Conservation (phyloP, 2,113 vertebrate genomes). For the Austrofundulus limnaeus region DNA sequence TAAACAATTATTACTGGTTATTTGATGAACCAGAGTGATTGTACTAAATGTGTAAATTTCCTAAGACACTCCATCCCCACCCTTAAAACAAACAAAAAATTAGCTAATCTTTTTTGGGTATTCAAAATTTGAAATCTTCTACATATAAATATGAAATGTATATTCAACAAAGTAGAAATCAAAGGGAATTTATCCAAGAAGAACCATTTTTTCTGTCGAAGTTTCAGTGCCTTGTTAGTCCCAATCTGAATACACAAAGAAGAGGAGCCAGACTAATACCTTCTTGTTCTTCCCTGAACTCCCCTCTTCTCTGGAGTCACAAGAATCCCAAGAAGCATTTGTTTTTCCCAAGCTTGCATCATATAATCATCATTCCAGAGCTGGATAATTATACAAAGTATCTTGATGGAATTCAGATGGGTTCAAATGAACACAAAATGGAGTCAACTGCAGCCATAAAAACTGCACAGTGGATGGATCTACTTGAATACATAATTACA, state of each 20-base stretch:
- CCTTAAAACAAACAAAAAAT: no score
- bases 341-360: not conserved
- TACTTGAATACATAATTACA: not conserved
- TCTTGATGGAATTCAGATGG: not conserved
- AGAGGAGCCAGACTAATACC: slow-evolving; percentile 7
- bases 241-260: not conserved
- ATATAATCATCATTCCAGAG: not conserved
- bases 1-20: no score
- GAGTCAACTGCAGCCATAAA: not conserved
- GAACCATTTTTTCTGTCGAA: not conserved
- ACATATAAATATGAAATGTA: not conserved
- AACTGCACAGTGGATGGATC: not conserved
- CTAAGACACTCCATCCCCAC: not conserved
- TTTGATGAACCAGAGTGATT: no score
- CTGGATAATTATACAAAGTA: not conserved
- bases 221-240: not conserved
- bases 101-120: no score
- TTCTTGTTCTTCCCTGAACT: not conserved
- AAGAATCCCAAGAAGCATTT: not conserved
- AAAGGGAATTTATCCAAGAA: not conserved
- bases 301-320: not conserved
- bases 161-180: slow-evolving; percentile 1
- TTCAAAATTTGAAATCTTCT: not conserved
- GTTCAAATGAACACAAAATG: no score
- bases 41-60: no score